Base-by-base conservation (phyloP, 2,797 vertebrate genomes). In the Pelodytes ibericus region DNA sequence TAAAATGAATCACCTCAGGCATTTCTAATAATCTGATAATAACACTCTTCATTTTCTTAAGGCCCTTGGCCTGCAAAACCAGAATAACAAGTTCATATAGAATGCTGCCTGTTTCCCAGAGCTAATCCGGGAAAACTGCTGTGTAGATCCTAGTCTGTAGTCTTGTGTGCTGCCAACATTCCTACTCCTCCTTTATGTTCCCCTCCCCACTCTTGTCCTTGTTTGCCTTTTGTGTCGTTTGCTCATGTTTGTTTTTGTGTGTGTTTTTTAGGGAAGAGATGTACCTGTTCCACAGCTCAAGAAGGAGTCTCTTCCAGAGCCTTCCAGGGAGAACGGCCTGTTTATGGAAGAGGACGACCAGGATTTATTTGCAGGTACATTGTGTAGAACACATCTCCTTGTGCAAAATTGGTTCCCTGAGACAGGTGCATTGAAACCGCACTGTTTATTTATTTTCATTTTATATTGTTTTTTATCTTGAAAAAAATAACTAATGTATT, bases 281-380 rank as follows among this genome's bases (percentile, higher is more conserved):
- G 63, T 73, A 27, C 18, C 57, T 56, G 83, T 88, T 33, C 72
- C 72, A 0, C 77, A 89, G 70, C 86, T 62, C 0, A 89, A 88
- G 70, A 87, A 80, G 70, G 87, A 90, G 44, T 66, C 87, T 30
- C 80, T 83, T 53, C 80, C 81, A 72, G 85, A 81, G 2, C 83
- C 72, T 81, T 90, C 91, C 75, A 91, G 87, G 79, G 88, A 92
- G 82, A 98, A 98, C 0, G 95, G 96, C 5, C 83, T 96, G 77
- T 88, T 84, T 26, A 90, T 88, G n/a, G 95, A 96, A 56, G 94
- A 94, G 60, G 92, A 93, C 26, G 81, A 96, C 71, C 92, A 94
- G 0, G 97, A 99, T 72, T 87, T 98, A 53, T 98, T 98, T 90
- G 89, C 96, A 83, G 96, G 97, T 95, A 72, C 13, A 51, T n/a